These are phyloP conservation scores for Rhopalosiphum padi DNA, from an alignment of 1,140 invertebrate species.

Conservation along the genomic window DNA sequence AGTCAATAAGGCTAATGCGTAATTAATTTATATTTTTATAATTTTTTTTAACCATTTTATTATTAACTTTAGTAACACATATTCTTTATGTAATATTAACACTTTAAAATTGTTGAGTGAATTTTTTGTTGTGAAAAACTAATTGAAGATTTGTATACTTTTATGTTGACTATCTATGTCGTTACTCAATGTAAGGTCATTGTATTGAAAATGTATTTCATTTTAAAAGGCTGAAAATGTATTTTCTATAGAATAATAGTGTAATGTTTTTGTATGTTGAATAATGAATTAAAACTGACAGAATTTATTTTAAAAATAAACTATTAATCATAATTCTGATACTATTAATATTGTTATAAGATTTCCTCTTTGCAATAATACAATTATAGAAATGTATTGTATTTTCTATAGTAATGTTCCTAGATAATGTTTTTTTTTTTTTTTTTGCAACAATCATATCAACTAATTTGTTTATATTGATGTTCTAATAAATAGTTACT, in stretches of 20 bases:
- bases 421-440: neutral
- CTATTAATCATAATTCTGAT: constrained; percentile 31
- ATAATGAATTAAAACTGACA: neutral
- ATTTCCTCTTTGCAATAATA: neutral
- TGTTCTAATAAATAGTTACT: constrained; percentile 21
- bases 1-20: neutral
- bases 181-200: neutral
- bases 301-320: neutral
- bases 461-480: neutral
- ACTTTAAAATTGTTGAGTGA: neutral
- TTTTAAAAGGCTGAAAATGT: constrained; percentile 18
- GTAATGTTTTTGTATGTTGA: neutral
- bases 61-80: neutral
- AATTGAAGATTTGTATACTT: neutral
- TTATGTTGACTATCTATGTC: neutral
- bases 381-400: neutral
- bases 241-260: constrained; percentile 27
- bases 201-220: neutral
- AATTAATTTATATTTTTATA: neutral
- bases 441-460: neutral
- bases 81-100: neutral
- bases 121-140: constrained; percentile 31
- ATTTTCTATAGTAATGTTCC: constrained; percentile 28
- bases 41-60: constrained; percentile 11
- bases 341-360: constrained; percentile 26